Conservation (phyloP, 1,140 invertebrate species). For the Dufourea novaeangliae region DNA sequence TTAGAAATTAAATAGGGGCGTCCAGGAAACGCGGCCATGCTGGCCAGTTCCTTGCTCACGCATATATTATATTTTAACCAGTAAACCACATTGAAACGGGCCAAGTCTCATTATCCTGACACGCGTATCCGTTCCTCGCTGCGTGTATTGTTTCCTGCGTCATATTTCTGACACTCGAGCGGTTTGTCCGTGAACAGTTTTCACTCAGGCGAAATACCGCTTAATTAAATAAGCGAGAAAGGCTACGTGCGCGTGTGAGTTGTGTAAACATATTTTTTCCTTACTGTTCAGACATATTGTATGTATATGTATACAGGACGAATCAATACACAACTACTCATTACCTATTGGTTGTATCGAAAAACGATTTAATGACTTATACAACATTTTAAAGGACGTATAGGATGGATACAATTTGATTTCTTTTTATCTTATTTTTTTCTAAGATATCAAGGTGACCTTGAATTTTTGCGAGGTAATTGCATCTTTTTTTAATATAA, state of each 20-base stretch:
- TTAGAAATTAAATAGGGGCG: constrained; percentile 72
- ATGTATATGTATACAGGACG: no score
- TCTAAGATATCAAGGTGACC: no score
- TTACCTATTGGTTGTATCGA: no score
- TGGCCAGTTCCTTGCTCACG: constrained; percentile 40
- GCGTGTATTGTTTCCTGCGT: constrained; percentile 55
- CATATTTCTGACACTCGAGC: background rate
- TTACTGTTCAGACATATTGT: no score
- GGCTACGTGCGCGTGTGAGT: no score
- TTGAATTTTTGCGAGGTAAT: no score
- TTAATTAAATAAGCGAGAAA: constrained; percentile 3
- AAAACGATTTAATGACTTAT: no score
- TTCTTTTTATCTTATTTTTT: no score
- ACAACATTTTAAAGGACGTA: no score
- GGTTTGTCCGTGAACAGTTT: background rate
- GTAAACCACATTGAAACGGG: constrained; percentile 44
- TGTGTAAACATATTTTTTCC: background rate
- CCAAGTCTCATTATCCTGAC: constrained; percentile 61
- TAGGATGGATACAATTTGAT: no score
- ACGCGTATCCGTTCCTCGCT: constrained; percentile 67
- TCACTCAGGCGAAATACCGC: background rate
- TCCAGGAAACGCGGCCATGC: constrained; percentile 68
- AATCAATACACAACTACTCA: no score
- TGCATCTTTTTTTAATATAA: no score
- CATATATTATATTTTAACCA: constrained; percentile 14